Evolutionary conservation across 64 coral and sea anemone species (phyloP).

Genomic region (Trachythela sp.): DNA sequence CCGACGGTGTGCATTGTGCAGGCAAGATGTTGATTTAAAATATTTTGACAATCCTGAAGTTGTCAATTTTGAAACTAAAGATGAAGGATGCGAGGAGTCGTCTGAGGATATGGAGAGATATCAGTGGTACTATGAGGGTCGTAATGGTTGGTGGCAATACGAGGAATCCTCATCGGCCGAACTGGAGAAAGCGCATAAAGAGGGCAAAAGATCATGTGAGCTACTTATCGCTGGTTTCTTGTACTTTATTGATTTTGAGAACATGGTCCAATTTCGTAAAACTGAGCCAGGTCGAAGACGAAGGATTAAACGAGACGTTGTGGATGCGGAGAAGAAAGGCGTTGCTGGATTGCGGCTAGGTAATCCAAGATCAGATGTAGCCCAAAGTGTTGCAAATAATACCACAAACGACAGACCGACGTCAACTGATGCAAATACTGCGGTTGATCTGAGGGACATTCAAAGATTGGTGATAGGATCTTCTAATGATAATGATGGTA

Average conservation of each 20-base stretch:
- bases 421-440: background rate
- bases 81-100: slow-evolving; percentile 3
- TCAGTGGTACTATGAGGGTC: slow-evolving; percentile 92
- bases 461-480: slow-evolving; percentile 6
- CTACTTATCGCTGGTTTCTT: slow-evolving; percentile 89
- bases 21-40: slow-evolving; percentile 66
- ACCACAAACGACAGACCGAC: background rate
- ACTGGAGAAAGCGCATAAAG: slow-evolving; percentile 80
- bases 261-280: slow-evolving; percentile 95
- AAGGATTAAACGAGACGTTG: slow-evolving; percentile 86
- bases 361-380: background rate
- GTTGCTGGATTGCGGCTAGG: slow-evolving; percentile 77
- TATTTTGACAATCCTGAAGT: slow-evolving; percentile 88
- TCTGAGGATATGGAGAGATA: slow-evolving; percentile 39
- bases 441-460: background rate
- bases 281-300: slow-evolving; percentile 84
- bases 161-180: slow-evolving; percentile 77
- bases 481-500: background rate
- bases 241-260: slow-evolving; percentile 93
- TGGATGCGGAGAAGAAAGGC: slow-evolving; percentile 79
- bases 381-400: background rate
- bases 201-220: slow-evolving; percentile 87
- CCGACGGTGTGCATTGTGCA: slow-evolving; percentile 82
- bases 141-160: slow-evolving; percentile 98
- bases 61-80: slow-evolving; percentile 50